phyloP scores from a whole-genome alignment of 2,797 vertebrate genomes.

The Pantherophis vulpinus region DNA sequence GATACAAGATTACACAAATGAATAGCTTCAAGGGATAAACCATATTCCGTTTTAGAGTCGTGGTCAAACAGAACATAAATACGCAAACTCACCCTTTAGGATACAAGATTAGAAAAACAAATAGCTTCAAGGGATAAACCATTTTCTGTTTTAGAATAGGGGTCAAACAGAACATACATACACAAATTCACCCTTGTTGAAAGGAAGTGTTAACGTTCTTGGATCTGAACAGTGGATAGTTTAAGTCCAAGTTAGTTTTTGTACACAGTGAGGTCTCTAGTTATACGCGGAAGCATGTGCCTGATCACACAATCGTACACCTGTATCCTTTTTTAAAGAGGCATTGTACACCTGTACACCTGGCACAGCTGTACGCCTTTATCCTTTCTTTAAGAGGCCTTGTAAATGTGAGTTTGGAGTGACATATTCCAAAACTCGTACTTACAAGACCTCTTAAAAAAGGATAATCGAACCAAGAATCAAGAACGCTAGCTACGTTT shows the following conservation, averaged over 20 bases:
- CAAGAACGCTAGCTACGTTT: neutral
- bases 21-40: neutral
- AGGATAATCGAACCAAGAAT: neutral
- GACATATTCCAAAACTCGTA: neutral
- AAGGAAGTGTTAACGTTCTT: neutral
- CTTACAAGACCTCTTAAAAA: neutral
- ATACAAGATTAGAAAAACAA: neutral
- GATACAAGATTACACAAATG: neutral
- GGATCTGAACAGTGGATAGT: neutral
- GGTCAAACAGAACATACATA: neutral
- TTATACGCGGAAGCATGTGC: neutral
- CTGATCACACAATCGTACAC: neutral
- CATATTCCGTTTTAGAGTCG: neutral
- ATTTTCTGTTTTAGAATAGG: neutral
- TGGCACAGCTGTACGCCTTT: neutral
- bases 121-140: neutral
- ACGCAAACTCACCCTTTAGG: neutral
- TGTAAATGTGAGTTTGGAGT: too few species aligned
- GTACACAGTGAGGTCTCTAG: neutral
- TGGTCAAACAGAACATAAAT: neutral
- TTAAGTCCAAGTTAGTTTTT: too few species aligned
- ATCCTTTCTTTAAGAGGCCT: too few species aligned
- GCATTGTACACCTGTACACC: too few species aligned
- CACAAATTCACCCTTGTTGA: neutral
- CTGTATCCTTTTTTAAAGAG: too few species aligned